Base-by-base conservation (phyloP, 2,113 vertebrate species). In the Pomatostomus ruficeps region DNA sequence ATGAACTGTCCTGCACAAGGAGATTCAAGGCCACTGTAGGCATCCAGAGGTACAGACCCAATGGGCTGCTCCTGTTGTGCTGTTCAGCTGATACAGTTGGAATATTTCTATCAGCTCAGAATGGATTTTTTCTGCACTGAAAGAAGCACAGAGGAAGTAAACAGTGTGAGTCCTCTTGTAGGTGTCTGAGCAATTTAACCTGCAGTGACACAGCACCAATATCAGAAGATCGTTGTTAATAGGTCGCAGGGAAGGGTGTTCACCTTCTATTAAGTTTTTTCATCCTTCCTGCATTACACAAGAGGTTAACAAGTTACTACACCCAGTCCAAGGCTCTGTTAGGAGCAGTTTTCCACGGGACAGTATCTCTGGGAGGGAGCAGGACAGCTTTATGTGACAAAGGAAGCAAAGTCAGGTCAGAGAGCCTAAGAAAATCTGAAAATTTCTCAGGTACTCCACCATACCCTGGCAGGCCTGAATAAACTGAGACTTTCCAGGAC, bases 201-300 rank as follows among this genome's bases (percentile, higher is more conserved):
- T 71, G 35, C 48, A 40, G 26, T 72, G 84, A 80, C 88, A 87
- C 26, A 38, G 3, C 1, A 1, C 85, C 62, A 25, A 0, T 43
- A 82, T 46, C 79, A 73, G 43, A 59, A 57, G 82, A 79, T 33
- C 21, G 21, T 31, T 89, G 71, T 54, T 91, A 63, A 61, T 3
- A 59, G 55, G 58, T 76, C 55, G 38, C 35, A 74, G 55, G 35
- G 46, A 73, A 83, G 85, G 93, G 90, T 93, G 94, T 94, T 93
- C 61, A 74, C 79, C 91, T 72, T 88, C 70, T 62, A 9, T 78
- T 54, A 93, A 20, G 43, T 51, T 94, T 82, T 82, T 82, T 91
- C 38, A 83, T 90, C 65, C 82, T 90, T 91, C 82, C 93, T 84
- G 68, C 36, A 45, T 94, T 89, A 86, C 63, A 15, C 31, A 91